Evolutionary conservation across 2,888 invertebrate genomes (phyloP).

Genomic region (Schizaphis graminum): DNA sequence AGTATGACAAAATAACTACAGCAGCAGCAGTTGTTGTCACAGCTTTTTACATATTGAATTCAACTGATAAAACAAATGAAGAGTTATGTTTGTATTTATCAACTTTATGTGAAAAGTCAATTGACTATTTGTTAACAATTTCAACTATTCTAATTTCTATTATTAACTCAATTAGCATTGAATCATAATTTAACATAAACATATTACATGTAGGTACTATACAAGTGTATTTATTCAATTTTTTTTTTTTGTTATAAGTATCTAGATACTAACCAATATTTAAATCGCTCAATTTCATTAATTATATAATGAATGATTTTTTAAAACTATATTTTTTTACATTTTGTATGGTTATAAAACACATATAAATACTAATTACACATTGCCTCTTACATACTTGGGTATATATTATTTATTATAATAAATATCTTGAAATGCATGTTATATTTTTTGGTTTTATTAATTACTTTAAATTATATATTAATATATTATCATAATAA

Average conservation of each 20-base stretch:
- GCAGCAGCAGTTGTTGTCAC: slow-evolving; percentile 48
- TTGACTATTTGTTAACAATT: slow-evolving; percentile 4
- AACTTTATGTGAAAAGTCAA: slow-evolving; percentile 35
- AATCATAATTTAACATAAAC: background rate
- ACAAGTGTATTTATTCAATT: background rate
- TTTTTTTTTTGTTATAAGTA: background rate
- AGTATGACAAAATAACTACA: slow-evolving; percentile 53
- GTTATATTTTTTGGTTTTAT: background rate
- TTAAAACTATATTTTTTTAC: background rate
- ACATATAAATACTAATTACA: background rate
- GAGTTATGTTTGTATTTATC: slow-evolving; percentile 40
- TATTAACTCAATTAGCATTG: slow-evolving; percentile 9
- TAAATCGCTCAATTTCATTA: background rate
- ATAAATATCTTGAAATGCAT: background rate
- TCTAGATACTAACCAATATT: background rate
- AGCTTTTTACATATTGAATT: slow-evolving; percentile 29
- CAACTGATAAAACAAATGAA: slow-evolving; percentile 22
- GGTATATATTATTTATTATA: background rate
- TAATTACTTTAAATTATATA: background rate
- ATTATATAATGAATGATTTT: background rate
- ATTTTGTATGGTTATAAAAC: background rate
- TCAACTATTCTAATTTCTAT: slow-evolving; percentile 14
- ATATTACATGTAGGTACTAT: background rate
- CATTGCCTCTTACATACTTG: background rate
- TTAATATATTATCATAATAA: background rate